phyloP scores from a whole-genome alignment of 2,888 invertebrate species.

The Cataglyphis rosenhaueri region DNA sequence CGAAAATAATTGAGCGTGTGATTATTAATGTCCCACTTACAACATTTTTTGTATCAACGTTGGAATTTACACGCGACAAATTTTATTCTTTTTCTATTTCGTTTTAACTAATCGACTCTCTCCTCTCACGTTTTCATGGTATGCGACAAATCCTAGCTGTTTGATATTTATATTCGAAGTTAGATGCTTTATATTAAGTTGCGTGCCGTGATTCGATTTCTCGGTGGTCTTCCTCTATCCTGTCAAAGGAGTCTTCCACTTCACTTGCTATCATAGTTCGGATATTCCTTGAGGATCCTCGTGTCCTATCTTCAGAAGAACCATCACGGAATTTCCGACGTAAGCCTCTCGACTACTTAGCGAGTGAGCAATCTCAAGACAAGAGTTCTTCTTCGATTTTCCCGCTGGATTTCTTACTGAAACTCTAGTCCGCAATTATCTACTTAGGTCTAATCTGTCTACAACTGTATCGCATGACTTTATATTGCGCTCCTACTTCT shows the following conservation, averaged over 20 bases:
- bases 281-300: conserved; percentile 46
- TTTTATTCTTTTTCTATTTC: background rate
- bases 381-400: conserved; percentile 34
- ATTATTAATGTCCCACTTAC: too few species aligned
- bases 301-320: conserved; percentile 43
- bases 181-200: background rate
- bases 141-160: background rate
- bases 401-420: conserved; percentile 1
- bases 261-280: conserved; percentile 40
- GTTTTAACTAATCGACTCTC: background rate
- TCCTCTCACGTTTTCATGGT: background rate
- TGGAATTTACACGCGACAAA: background rate
- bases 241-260: conserved; percentile 35
- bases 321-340: conserved; percentile 45
- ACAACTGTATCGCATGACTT: background rate
- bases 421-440: conserved; percentile 29
- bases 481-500: background rate
- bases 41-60: background rate
- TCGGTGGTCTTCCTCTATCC: conserved; percentile 27
- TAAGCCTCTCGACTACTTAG: conserved; percentile 54
- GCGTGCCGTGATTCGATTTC: conserved; percentile 5
- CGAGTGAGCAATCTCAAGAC: conserved; percentile 31
- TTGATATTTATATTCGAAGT: conserved; percentile 27
- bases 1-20: background rate
- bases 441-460: conserved; percentile 2